These are phyloP conservation scores for Eidolon helvum DNA, from an alignment of 2,113 vertebrate species.

Conservation along the genomic window DNA sequence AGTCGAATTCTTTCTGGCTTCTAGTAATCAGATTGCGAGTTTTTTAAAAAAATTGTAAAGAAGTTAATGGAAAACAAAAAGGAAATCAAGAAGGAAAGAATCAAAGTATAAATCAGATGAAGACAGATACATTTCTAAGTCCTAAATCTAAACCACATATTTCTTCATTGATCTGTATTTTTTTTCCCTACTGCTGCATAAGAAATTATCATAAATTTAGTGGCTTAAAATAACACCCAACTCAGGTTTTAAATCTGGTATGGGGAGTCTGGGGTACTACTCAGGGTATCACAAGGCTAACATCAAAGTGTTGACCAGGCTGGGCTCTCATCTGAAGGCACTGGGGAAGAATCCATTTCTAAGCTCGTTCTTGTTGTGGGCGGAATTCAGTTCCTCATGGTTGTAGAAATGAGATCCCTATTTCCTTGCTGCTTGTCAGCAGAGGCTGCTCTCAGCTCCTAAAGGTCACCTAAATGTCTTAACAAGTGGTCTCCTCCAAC, in stretches of 20 bases:
- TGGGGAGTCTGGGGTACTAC: not conserved
- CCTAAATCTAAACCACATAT: not conserved
- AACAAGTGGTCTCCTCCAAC: not conserved
- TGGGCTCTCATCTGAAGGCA: not conserved
- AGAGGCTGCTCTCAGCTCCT: not conserved
- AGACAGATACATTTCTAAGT: not conserved
- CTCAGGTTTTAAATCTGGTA: not conserved
- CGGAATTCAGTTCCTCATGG: not conserved
- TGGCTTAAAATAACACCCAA: not conserved
- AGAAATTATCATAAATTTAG: not conserved
- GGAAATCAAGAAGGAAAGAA: not conserved
- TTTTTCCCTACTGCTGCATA: not conserved
- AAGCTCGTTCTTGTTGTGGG: not conserved
- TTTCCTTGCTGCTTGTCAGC: not conserved
- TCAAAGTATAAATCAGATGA: not conserved
- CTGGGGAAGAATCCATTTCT: not conserved
- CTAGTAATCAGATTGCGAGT: not conserved
- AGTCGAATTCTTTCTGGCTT: not conserved
- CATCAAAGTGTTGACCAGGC: not conserved
- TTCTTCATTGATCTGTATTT: not conserved
- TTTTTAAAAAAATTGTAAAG: not conserved
- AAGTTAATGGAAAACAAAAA: not conserved
- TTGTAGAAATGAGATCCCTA: not conserved
- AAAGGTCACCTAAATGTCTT: not conserved
- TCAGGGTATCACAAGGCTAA: not conserved